phyloP scores from a whole-genome alignment of 2,113 vertebrate species.

The Campylorhamphus procurvoides region DNA sequence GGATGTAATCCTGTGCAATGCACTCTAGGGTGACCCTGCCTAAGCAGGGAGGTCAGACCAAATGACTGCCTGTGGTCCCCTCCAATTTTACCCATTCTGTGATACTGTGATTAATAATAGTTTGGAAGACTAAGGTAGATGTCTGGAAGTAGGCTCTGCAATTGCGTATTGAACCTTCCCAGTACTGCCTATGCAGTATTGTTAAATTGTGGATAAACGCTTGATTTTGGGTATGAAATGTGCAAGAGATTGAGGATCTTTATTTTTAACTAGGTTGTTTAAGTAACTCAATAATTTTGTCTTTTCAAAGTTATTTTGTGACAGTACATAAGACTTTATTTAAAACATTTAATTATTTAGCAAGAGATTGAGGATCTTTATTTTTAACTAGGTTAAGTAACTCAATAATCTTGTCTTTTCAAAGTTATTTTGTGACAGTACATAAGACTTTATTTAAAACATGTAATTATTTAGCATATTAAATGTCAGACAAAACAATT shows the following conservation, averaged over 20 bases:
- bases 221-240: background rate
- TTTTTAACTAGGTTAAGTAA: background rate
- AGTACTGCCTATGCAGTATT: background rate
- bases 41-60: background rate
- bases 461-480: background rate
- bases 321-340: too few relatives aligned
- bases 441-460: background rate
- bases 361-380: background rate
- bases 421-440: background rate
- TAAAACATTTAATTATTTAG: too few relatives aligned
- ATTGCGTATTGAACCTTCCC: background rate
- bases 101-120: background rate
- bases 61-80: background rate
- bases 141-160: background rate
- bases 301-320: too few relatives aligned
- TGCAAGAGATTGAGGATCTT: background rate
- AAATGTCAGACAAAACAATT: background rate
- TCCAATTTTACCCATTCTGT: background rate
- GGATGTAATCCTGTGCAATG: background rate
- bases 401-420: background rate
- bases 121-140: background rate
- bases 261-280: too few relatives aligned
- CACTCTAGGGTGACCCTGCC: background rate
- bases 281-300: too few relatives aligned
- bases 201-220: background rate